Percentiles rank a stretch among this genome's conserved stretches.
Evolutionary conservation across 2,888 invertebrate species (phyloP).

Genomic region (Lottia scabra): DNA sequence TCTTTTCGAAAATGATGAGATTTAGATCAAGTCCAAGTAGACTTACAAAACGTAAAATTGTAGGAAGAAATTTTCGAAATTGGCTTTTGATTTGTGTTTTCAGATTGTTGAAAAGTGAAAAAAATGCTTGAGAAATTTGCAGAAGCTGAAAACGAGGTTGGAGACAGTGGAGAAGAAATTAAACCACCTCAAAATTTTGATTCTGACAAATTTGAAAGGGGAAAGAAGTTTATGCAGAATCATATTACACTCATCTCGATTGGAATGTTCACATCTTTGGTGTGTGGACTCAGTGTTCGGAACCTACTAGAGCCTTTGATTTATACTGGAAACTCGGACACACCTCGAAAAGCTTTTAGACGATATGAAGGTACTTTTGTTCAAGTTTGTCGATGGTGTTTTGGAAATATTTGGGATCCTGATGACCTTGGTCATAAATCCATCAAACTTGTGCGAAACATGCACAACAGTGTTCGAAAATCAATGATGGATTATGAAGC

Average conservation of each 20-base stretch:
- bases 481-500: slow-evolving; percentile 47
- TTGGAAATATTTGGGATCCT: slow-evolving; percentile 76
- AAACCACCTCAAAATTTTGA: slow-evolving; percentile 70
- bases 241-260: slow-evolving; percentile 79
- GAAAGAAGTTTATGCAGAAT: slow-evolving; percentile 79
- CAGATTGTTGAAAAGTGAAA: background rate
- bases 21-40: no score
- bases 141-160: slow-evolving; percentile 9
- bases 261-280: slow-evolving; percentile 81
- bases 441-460: slow-evolving; percentile 68
- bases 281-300: slow-evolving; percentile 81
- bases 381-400: slow-evolving; percentile 85
- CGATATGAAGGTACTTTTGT: slow-evolving; percentile 84
- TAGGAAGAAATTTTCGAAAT: no score
- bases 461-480: slow-evolving; percentile 73
- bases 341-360: slow-evolving; percentile 77
- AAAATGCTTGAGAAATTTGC: background rate
- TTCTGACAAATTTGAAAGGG: slow-evolving; percentile 71
- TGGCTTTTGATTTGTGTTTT: no score
- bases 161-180: slow-evolving; percentile 21
- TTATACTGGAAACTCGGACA: slow-evolving; percentile 80
- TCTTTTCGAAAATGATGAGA: no score
- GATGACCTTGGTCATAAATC: slow-evolving; percentile 70
- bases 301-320: slow-evolving; percentile 80
- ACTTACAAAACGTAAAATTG: no score